Evolutionary conservation across 2,113 vertebrate species (phyloP).

Genomic region (Hepsetus odoe): DNA sequence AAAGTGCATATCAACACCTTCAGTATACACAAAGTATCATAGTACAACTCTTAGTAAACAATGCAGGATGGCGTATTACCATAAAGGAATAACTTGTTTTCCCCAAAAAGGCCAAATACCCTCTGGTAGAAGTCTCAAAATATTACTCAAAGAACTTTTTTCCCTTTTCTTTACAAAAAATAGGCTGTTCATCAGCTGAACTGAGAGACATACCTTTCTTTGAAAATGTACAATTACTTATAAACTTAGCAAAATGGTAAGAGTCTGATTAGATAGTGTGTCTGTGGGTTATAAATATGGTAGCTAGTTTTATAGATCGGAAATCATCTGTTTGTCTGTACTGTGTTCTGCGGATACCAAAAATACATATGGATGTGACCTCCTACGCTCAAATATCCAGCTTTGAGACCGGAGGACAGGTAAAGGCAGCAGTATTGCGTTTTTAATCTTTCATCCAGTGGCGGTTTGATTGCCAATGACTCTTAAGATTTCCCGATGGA

Average conservation of each 20-base stretch:
- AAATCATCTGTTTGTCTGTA: slow-evolving; percentile 27
- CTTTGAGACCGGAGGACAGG: slow-evolving; percentile 80
- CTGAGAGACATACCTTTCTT: slow-evolving; percentile 46
- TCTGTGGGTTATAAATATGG: slow-evolving; percentile 49
- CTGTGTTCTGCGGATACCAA: slow-evolving; percentile 42
- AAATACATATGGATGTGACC: slow-evolving; percentile 48
- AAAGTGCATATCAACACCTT: slow-evolving; percentile 68
- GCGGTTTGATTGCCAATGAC: slow-evolving; percentile 92
- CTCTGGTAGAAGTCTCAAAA: slow-evolving; percentile 50
- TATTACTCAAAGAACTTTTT: slow-evolving; percentile 45
- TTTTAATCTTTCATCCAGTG: slow-evolving; percentile 81
- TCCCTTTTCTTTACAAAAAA: slow-evolving; percentile 49
- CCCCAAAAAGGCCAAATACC: slow-evolving; percentile 46
- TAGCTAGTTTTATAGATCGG: slow-evolving; percentile 34
- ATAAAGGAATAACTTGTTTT: slow-evolving; percentile 42
- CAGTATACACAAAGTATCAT: slow-evolving; percentile 55
- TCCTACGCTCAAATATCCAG: slow-evolving; percentile 82
- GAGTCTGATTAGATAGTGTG: slow-evolving; percentile 39
- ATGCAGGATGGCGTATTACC: slow-evolving; percentile 51
- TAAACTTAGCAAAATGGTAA: slow-evolving; percentile 57
- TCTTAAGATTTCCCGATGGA: slow-evolving; percentile 88
- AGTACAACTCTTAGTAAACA: slow-evolving; percentile 62
- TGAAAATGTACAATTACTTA: slow-evolving; percentile 55
- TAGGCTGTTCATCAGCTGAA: slow-evolving; percentile 47
- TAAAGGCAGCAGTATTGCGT: slow-evolving; percentile 66